phyloP scores from a whole-genome alignment of 2,113 vertebrate species.

The Clarias batrachus region DNA sequence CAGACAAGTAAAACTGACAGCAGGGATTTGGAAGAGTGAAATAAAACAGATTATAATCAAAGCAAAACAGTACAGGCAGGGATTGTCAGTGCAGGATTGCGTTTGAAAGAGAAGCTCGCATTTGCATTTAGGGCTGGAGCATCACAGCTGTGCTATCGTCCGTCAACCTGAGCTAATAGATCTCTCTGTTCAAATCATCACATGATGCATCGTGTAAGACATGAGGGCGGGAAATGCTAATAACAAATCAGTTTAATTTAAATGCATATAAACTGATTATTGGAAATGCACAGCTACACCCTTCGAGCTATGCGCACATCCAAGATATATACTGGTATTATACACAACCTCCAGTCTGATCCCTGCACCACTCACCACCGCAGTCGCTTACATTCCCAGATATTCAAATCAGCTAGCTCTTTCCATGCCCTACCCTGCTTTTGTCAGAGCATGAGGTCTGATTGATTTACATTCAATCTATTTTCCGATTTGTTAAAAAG shows the following conservation, averaged over 20 bases:
- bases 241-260: background rate
- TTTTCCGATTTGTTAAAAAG: background rate
- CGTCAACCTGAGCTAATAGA: background rate
- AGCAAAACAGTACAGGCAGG: background rate
- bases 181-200: background rate
- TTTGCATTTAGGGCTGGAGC: background rate
- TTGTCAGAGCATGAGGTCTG: background rate
- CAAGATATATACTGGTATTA: background rate
- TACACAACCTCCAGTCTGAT: background rate
- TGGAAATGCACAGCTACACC: background rate
- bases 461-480: background rate
- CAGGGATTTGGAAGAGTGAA: background rate
- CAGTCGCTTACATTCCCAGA: background rate
- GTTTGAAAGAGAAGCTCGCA: background rate
- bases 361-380: background rate
- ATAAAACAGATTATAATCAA: background rate
- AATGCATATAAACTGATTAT: background rate
- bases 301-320: background rate
- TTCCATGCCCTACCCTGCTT: constrained; percentile 6
- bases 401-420: background rate
- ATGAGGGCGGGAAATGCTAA: background rate
- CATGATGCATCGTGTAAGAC: background rate
- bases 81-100: background rate
- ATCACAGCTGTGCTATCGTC: background rate
- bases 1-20: background rate